phyloP scores from a whole-genome alignment of 2,888 invertebrate species.

The Sphecodes monilicornis region DNA sequence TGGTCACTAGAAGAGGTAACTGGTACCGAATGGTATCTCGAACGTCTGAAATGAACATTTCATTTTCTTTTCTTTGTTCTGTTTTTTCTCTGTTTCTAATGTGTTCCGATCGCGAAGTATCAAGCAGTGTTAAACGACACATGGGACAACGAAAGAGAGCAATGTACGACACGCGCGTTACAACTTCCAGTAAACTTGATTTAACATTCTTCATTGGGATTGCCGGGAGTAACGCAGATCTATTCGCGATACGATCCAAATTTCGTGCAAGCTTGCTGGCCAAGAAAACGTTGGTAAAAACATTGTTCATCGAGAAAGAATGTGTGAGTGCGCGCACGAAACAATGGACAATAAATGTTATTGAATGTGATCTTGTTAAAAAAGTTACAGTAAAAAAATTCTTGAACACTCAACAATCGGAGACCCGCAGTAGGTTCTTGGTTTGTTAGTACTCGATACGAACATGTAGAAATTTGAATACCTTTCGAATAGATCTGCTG shows the following conservation, averaged over 20 bases:
- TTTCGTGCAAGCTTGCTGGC: slow-evolving; percentile 35
- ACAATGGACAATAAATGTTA: slow-evolving; percentile 5
- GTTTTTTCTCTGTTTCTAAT: slow-evolving; percentile 7
- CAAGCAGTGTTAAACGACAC: slow-evolving; percentile 50
- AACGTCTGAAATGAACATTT: slow-evolving; percentile 38
- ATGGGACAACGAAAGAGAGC: slow-evolving; percentile 49
- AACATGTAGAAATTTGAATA: slow-evolving; percentile 48
- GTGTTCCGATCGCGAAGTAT: slow-evolving; percentile 27
- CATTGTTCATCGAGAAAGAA: slow-evolving; percentile 7
- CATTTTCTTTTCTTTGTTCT: background rate
- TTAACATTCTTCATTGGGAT: slow-evolving; percentile 74
- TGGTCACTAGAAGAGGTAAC: slow-evolving; percentile 76
- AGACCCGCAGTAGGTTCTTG: slow-evolving; percentile 4
- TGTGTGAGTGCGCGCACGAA: background rate
- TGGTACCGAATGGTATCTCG: slow-evolving; percentile 58
- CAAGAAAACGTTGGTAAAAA: slow-evolving; percentile 11
- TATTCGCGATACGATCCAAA: slow-evolving; percentile 61
- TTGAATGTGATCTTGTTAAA: background rate
- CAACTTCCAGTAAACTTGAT: slow-evolving; percentile 76
- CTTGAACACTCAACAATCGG: slow-evolving; percentile 11
- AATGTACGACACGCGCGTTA: slow-evolving; percentile 67
- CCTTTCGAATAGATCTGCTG: slow-evolving; percentile 64
- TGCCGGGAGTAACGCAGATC: slow-evolving; percentile 78
- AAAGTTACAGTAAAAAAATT: slow-evolving; percentile 19
- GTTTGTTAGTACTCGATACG: slow-evolving; percentile 30